These are phyloP conservation scores for Lacerta viridis DNA, from an alignment of 2,797 vertebrate species.

Conservation along the genomic window DNA sequence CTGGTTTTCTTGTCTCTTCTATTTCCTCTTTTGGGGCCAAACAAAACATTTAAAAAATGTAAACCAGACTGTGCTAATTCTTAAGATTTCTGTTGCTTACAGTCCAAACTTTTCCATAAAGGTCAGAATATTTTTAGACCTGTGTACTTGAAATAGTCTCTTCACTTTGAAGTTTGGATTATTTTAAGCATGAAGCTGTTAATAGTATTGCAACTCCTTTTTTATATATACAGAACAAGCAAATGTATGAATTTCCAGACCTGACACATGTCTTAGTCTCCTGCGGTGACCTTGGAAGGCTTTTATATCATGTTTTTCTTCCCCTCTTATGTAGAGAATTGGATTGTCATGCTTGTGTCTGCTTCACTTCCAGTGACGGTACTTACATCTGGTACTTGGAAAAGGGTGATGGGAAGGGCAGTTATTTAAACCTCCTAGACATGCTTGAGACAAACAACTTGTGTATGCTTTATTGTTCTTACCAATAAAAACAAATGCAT, in stretches of 20 bases:
- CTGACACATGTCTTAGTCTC: conserved; percentile 72
- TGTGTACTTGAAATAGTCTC: conserved; percentile 54
- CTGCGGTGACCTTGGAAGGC: conserved; percentile 61
- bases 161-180: conserved; percentile 65
- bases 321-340: conserved; percentile 58
- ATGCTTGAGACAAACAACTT: conserved; percentile 53
- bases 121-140: conserved; percentile 40
- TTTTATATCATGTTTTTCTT: conserved; percentile 50
- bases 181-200: conserved; percentile 68
- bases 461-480: conserved; percentile 50
- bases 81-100: conserved; percentile 53
- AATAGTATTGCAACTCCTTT: conserved; percentile 60
- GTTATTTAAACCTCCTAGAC: conserved; percentile 61
- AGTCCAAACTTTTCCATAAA: conserved; percentile 57
- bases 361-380: conserved; percentile 62
- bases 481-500: conserved; percentile 58
- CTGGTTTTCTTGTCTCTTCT: conserved; percentile 42
- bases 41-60: conserved; percentile 55
- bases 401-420: conserved; percentile 71
- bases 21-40: conserved; percentile 49
- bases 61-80: conserved; percentile 55
- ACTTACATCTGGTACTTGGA: conserved; percentile 60
- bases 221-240: conserved; percentile 55
- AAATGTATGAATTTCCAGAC: conserved; percentile 55
- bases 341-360: conserved; percentile 71